These are phyloP conservation scores for Jacana jacana DNA, from an alignment of 2,113 vertebrate species.

Conservation along the genomic window DNA sequence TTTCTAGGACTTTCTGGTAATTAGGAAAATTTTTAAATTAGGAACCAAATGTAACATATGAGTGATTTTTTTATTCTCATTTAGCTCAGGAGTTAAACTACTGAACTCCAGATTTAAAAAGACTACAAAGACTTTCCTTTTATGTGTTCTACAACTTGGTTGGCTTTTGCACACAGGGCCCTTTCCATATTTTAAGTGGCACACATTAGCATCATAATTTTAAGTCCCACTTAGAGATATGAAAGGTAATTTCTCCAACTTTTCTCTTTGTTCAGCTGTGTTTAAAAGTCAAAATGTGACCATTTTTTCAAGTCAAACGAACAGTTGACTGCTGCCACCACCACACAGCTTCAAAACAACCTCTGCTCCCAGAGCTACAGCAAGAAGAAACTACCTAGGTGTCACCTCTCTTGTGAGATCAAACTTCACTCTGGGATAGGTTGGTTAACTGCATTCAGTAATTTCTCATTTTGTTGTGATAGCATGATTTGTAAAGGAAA, in stretches of 20 bases:
- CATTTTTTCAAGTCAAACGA: neutral
- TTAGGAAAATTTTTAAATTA: neutral
- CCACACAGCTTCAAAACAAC: neutral
- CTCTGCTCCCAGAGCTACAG: neutral
- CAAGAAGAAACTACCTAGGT: neutral
- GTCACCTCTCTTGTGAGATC: neutral
- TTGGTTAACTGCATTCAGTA: neutral
- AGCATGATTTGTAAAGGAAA: neutral
- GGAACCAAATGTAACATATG: neutral
- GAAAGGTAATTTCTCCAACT: too few relatives aligned
- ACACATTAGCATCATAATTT: neutral
- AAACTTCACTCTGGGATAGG: neutral
- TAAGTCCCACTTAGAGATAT: neutral
- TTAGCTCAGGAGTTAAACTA: neutral
- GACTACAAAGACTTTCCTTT: neutral
- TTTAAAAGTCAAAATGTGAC: neutral
- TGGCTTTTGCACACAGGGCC: neutral
- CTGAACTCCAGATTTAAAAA: neutral
- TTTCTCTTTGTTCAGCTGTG: too few relatives aligned
- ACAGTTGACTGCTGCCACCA: neutral
- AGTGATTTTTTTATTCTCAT: neutral
- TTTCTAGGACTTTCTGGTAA: neutral
- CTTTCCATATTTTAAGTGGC: neutral
- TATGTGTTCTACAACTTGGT: neutral
- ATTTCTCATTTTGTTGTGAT: neutral